Conservation (phyloP, 2,113 vertebrate genomes). For the Corythaixoides concolor region DNA sequence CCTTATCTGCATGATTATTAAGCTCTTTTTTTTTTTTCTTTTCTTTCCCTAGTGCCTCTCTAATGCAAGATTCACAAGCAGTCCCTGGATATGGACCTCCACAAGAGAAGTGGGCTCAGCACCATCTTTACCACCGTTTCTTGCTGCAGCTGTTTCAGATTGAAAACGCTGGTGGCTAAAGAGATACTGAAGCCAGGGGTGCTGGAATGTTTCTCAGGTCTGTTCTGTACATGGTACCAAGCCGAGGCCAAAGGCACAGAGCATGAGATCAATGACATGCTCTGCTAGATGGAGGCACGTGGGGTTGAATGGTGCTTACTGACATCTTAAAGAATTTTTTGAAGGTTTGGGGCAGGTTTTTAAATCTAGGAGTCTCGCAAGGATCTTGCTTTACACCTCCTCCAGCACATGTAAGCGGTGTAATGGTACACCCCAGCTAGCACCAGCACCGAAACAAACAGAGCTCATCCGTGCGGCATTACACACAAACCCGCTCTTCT, state of each 20-base stretch:
- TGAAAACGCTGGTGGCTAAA: not conserved
- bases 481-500: not conserved
- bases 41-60: not conserved
- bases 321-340: not conserved
- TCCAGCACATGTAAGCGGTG: not conserved
- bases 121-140: not conserved
- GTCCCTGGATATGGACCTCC: rapidly evolving
- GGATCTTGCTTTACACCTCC: not conserved
- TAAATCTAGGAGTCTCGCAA: not conserved
- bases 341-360: not conserved
- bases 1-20: not conserved
- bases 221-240: not conserved
- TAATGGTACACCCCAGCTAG: not conserved
- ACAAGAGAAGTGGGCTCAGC: not conserved
- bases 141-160: not conserved
- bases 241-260: not conserved
- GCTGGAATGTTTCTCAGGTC: not conserved
- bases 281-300: not conserved
- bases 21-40: not conserved
- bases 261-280: rapidly evolving
- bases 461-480: not conserved
- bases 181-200: not conserved
- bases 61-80: not conserved
- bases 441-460: not conserved
- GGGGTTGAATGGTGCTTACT: not conserved